A percentile compares a stretch with the other conserved stretches of the same genome.
These are phyloP conservation scores for Atractosteus spatula DNA, from an alignment of 2,113 vertebrate genomes.

Conservation along the genomic window DNA sequence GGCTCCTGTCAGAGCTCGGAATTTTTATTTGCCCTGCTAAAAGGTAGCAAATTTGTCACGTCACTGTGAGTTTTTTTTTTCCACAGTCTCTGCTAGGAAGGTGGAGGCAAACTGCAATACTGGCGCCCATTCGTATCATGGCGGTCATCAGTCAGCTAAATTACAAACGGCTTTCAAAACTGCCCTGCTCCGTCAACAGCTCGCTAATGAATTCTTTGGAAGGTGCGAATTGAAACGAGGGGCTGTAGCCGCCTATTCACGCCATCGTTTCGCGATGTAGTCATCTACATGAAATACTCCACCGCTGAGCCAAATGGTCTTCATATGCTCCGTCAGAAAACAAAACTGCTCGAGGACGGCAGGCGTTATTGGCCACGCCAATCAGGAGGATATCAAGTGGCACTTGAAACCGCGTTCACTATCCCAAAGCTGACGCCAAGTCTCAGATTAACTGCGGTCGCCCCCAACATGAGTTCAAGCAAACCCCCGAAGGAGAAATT, in stretches of 20 bases:
- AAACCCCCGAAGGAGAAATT: background rate
- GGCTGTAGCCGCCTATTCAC: background rate
- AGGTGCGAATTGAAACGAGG: background rate
- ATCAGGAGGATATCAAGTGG: no score
- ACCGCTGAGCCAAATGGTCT: no score
- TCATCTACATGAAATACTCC: no score
- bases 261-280: no score
- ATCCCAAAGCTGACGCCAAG: no score
- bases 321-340: no score
- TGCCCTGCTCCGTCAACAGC: background rate
- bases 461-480: no score
- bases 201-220: slow-evolving; percentile 8
- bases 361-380: no score
- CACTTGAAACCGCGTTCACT: no score
- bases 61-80: background rate
- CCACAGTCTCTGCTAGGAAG: background rate
- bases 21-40: background rate
- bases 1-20: background rate
- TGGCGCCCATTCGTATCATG: background rate
- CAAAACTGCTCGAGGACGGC: no score
- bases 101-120: background rate
- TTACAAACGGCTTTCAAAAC: background rate
- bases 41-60: background rate
- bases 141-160: background rate
- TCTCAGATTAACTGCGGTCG: no score